These are phyloP conservation scores for Oasisia sp. DNA, from an alignment of 2,888 invertebrate genomes.

Conservation along the genomic window DNA sequence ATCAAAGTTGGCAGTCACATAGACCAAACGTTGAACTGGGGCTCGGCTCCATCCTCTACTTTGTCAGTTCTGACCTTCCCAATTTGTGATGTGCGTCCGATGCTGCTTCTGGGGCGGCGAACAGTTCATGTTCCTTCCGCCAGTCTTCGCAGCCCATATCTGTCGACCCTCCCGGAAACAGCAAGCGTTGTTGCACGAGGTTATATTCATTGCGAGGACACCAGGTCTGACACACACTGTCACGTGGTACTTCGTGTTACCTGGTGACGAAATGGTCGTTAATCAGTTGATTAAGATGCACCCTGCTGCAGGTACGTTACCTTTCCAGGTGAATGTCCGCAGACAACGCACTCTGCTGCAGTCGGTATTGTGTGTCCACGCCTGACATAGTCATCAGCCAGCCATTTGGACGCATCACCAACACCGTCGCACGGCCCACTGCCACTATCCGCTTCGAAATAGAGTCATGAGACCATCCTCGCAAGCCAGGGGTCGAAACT, in stretches of 20 bases:
- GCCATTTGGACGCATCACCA: not conserved
- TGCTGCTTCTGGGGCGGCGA: not conserved
- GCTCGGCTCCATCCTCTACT: too few species aligned
- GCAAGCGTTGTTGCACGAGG: not conserved
- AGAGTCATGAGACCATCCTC: not conserved
- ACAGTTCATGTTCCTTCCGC: not conserved
- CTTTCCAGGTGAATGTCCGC: not conserved
- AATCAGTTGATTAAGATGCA: not conserved
- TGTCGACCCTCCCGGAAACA: not conserved
- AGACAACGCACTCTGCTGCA: not conserved
- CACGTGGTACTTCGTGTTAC: not conserved
- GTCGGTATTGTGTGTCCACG: not conserved
- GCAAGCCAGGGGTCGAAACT: too few species aligned
- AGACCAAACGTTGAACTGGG: too few species aligned
- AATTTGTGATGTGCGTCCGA: not conserved
- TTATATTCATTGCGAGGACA: not conserved
- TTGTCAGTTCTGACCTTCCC: too few species aligned
- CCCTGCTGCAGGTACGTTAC: not conserved
- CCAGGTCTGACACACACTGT: not conserved
- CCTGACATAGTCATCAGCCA: not conserved
- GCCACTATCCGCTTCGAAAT: not conserved
- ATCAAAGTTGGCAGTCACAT: too few species aligned
- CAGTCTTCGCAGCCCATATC: not conserved
- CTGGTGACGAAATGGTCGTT: not conserved
- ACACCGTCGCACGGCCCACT: not conserved